These are phyloP conservation scores for Hemitrygon akajei DNA, from an alignment of 2,797 vertebrate genomes.

Conservation along the genomic window DNA sequence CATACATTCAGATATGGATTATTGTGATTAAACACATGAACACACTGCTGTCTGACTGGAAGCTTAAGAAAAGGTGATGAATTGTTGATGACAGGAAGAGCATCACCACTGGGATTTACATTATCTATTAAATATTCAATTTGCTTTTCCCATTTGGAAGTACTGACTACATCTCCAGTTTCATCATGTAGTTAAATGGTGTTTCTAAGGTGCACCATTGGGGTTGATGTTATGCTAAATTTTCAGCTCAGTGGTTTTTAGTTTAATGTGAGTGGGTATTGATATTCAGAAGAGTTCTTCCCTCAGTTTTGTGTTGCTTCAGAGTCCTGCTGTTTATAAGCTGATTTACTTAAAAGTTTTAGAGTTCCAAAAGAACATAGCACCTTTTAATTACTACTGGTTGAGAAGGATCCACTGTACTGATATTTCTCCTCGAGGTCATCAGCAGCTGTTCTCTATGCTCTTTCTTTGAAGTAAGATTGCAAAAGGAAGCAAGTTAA, in stretches of 20 bases:
- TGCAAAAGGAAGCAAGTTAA: no score
- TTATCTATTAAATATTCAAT: not conserved
- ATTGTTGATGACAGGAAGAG: not conserved
- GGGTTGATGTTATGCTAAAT: not conserved
- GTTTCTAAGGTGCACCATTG: not conserved
- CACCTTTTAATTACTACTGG: not conserved
- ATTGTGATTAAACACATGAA: not conserved
- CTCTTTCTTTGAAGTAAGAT: not conserved
- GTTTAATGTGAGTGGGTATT: not conserved
- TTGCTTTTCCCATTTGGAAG: not conserved
- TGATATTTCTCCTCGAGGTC: not conserved
- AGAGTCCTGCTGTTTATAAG: not conserved
- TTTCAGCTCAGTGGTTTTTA: not conserved
- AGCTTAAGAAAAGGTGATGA: not conserved
- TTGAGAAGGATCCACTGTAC: not conserved
- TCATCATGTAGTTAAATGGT: not conserved
- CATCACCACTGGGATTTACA: not conserved
- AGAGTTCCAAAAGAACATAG: not conserved
- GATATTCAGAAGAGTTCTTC: not conserved
- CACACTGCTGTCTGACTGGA: not conserved
- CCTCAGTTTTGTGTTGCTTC: not conserved
- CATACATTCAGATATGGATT: not conserved
- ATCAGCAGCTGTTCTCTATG: not conserved
- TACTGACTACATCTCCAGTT: not conserved
- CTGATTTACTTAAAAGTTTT: not conserved